Evolutionary conservation across 2,888 invertebrate genomes (phyloP).

Genomic region (Scaptomyza cyrtandrae): DNA sequence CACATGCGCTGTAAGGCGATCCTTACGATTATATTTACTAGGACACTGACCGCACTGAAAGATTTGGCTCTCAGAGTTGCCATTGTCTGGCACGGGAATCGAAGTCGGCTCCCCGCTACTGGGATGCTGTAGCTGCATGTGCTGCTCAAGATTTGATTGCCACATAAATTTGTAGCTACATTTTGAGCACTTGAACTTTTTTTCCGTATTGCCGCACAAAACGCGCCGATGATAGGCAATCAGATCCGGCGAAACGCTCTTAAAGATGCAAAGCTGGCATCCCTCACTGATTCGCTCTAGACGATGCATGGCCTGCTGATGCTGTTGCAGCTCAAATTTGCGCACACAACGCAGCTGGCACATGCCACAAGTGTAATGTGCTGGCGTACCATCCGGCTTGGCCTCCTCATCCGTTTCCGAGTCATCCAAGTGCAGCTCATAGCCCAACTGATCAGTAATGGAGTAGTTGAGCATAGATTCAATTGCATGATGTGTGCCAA

Average conservation of each 20-base stretch:
- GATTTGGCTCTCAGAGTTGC: constrained; percentile 46
- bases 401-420: constrained; percentile 83
- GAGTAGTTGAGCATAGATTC: constrained; percentile 79
- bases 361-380: constrained; percentile 74
- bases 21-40: constrained; percentile 82
- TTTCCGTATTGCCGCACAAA: constrained; percentile 80
- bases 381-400: constrained; percentile 39
- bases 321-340: constrained; percentile 80
- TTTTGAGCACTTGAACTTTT: constrained; percentile 75
- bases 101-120: constrained; percentile 9
- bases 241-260: constrained; percentile 85
- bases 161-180: constrained; percentile 83
- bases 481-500: constrained; percentile 52
- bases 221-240: constrained; percentile 86
- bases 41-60: constrained; percentile 81
- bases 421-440: constrained; percentile 82
- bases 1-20: constrained; percentile 79
- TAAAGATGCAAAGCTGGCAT: constrained; percentile 86
- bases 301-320: constrained; percentile 81
- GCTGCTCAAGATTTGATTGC: constrained; percentile 80
- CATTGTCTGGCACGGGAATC: background rate
- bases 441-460: constrained; percentile 81
- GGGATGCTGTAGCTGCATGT: constrained; percentile 69
- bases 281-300: constrained; percentile 85
- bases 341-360: constrained; percentile 79